These are phyloP conservation scores for Tachypleus tridentatus DNA, from an alignment of 1,140 invertebrate genomes.

Conservation along the genomic window DNA sequence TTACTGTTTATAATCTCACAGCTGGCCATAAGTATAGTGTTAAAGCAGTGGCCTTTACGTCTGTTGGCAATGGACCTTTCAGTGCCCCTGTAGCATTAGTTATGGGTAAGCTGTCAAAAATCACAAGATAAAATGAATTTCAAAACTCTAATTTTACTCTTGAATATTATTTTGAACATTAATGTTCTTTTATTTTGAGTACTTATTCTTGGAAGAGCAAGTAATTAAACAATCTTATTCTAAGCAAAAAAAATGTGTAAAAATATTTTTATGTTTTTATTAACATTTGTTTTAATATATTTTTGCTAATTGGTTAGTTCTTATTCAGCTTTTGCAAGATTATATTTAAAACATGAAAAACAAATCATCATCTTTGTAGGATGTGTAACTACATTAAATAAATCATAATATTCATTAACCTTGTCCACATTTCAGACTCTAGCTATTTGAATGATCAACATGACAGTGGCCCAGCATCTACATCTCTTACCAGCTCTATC, in stretches of 20 bases:
- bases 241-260: too few species aligned
- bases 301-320: too few species aligned
- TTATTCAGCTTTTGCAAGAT: too few species aligned
- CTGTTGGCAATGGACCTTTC: constrained; percentile 52
- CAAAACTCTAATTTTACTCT: neutral
- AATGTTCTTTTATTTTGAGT: too few species aligned
- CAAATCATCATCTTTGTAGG: neutral
- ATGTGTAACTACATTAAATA: neutral
- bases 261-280: too few species aligned
- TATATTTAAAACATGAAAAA: too few species aligned
- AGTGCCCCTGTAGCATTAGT: constrained; percentile 34
- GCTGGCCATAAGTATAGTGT: constrained; percentile 55
- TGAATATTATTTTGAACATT: neutral
- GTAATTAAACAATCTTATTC: too few species aligned
- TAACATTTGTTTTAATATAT: too few species aligned
- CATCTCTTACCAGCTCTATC: neutral
- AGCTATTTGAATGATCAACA: neutral
- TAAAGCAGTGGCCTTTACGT: constrained; percentile 56
- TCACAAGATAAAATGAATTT: neutral
- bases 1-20: constrained; percentile 58
- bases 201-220: too few species aligned
- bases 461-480: neutral
- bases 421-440: neutral
- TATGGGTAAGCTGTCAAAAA: neutral
- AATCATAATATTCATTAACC: neutral